These are phyloP conservation scores for Papilio machaon DNA, from an alignment of 1,140 invertebrate genomes.

Conservation along the genomic window DNA sequence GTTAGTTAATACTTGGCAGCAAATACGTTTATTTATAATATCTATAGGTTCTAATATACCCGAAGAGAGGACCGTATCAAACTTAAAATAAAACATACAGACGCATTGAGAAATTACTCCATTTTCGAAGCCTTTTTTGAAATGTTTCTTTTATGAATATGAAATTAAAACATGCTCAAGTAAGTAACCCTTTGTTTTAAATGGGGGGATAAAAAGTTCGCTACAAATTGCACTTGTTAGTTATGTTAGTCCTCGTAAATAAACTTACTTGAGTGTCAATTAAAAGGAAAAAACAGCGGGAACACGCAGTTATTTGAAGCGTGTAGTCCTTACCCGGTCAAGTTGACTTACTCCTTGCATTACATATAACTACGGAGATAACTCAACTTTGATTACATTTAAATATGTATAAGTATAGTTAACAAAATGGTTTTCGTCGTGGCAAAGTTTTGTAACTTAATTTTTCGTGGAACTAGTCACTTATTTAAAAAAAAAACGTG, in stretches of 20 bases:
- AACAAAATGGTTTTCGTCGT: background rate
- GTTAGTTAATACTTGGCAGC: background rate
- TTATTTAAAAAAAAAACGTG: too few species aligned
- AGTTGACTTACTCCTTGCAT: slow-evolving; percentile 14
- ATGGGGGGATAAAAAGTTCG: background rate
- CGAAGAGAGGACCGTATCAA: background rate
- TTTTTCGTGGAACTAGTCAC: too few species aligned
- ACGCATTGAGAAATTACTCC: background rate
- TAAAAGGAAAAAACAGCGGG: slow-evolving; percentile 13
- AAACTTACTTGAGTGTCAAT: slow-evolving; percentile 23
- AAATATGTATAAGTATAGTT: background rate
- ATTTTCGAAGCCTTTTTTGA: background rate
- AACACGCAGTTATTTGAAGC: slow-evolving; percentile 17
- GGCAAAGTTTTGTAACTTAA: too few species aligned
- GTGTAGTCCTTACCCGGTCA: background rate
- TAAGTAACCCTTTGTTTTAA: background rate
- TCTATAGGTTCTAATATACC: background rate
- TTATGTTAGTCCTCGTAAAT: slow-evolving; percentile 20
- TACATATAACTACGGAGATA: background rate
- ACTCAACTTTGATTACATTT: background rate
- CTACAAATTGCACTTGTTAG: slow-evolving; percentile 14
- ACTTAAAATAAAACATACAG: background rate
- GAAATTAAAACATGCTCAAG: background rate
- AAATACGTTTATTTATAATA: background rate
- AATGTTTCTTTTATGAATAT: background rate